Conservation (phyloP, 2,113 vertebrate species). For the human (Homo sapiens) region GRCh38 chr11:80885501-80886000, state of each 20-base stretch:
- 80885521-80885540: background rate
- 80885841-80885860: too few relatives aligned
- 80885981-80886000: too few relatives aligned
- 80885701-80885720: background rate
- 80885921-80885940: too few relatives aligned
- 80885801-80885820: background rate
- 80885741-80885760: background rate
- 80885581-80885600: background rate
- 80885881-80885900: too few relatives aligned
- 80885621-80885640: background rate
- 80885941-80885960: too few relatives aligned
- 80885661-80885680: background rate
- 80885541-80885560: background rate
- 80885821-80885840: background rate
- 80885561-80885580: background rate
- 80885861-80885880: too few relatives aligned
- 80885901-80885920: too few relatives aligned
- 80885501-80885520: background rate
- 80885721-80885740: background rate
- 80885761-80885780: background rate
- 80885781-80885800: too few relatives aligned
- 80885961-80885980: too few relatives aligned
- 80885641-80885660: background rate
- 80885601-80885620: background rate
- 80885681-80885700: background rate